These are phyloP conservation scores for Pseudopleuronectes americanus DNA, from an alignment of 2,797 vertebrate genomes.

Conservation along the genomic window DNA sequence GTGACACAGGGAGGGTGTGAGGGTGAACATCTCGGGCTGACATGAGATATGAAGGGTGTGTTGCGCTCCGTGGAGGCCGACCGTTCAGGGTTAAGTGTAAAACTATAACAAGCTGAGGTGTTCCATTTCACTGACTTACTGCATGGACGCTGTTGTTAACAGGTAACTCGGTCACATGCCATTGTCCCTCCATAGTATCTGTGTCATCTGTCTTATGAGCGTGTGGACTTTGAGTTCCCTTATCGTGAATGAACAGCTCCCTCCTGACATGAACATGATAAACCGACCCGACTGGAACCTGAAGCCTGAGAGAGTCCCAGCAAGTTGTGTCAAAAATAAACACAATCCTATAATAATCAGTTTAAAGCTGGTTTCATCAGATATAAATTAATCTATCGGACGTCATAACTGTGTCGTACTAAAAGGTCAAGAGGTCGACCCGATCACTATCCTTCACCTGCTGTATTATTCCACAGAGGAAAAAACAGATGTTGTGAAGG, in stretches of 20 bases:
- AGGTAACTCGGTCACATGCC: constrained; percentile 22
- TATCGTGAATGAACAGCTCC: constrained; percentile 14
- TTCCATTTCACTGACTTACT: not conserved
- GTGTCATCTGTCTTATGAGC: constrained; percentile 20
- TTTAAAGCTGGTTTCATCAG: not conserved
- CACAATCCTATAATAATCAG: not conserved
- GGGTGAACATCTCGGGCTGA: constrained; percentile 30
- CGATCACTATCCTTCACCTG: not conserved
- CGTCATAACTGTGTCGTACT: not conserved
- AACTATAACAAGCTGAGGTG: constrained; percentile 13
- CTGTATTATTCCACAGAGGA: no score
- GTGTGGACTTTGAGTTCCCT: not conserved
- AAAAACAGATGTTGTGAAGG: not conserved
- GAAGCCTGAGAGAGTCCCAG: not conserved
- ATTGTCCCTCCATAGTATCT: not conserved
- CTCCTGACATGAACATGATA: not conserved
- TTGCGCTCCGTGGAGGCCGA: constrained; percentile 4
- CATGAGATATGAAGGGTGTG: constrained; percentile 24
- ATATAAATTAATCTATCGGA: not conserved
- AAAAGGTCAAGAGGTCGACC: not conserved
- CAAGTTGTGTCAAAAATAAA: no score
- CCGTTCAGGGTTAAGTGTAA: constrained; percentile 20
- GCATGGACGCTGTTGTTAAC: not conserved
- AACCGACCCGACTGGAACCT: constrained; percentile 2
- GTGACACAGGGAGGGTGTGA: constrained; percentile 23